Base-by-base conservation (phyloP, 2,113 vertebrate species). In the Cyphomyrus plagiostoma region DNA sequence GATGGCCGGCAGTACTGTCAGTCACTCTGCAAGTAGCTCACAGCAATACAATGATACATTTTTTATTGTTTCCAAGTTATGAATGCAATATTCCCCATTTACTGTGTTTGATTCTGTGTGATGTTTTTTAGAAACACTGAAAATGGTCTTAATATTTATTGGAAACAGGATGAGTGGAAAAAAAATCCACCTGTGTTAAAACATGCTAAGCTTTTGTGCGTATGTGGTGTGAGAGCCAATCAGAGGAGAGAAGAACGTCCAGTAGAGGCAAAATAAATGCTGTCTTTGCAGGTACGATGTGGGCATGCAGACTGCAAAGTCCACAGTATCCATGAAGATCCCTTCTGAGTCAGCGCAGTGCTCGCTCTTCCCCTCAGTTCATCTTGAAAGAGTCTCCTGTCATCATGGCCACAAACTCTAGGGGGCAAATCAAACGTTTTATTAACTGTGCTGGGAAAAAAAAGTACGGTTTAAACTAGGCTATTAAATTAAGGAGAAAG, bases 351-450 rank as follows among this genome's bases (percentile, higher is more conserved):
- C 82, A 83, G 3, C 23, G 2, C 39, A 3, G 4, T 17, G 15
- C 19, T 82, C 15, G 0, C 84, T 30, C 42, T 30, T 70, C 42
- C 4, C 85, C 88, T 93, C 93, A 94, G 53, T 91, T 94, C 92
- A 96, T 93, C 91, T 94, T 96, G 90, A 96, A 96, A 46, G 95
- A 95, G 92, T 95, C 91, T 46, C 94, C 92, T 0, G 95, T 96
- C 95, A 96, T 95, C 94, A 94, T 94, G 88, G 94, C 94, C 90
- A 96, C 93, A 86, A 95, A 95, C 92, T 95, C 95, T 95, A 56
- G 89, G 52, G 89, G 92, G 53, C 23, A 52, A 45, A 53, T 52
- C 39, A 52, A 23, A 88, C 52, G 7, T 23, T 49, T 2, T 45
- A 86, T n/a, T 15, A 9, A 77, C 30, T 74, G 66, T 17, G 42